Evolutionary conservation across 2,888 invertebrate species (phyloP), one percentile per base, ranked within the genome.

Genomic region (Malthinus seriepunctatus): DNA sequence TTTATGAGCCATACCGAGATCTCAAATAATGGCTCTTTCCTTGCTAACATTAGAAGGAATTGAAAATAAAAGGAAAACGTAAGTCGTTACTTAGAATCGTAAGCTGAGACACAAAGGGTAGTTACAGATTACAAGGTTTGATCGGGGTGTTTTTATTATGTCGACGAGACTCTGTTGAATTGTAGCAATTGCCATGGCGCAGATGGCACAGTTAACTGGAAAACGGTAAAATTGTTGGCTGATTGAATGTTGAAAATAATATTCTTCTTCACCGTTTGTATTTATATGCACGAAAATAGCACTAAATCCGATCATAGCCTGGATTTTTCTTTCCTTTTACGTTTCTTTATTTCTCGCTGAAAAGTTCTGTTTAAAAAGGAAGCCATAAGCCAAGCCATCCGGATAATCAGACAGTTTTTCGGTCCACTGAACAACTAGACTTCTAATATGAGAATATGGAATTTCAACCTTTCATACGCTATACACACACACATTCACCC

Each of bases 91-190:
- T 56, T 54, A 49, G 42, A 51, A 51, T 46, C 54, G 53, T 51
- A 60, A 54, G 57, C 56, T 55, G 55, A 63, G 64, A 63, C 64
- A 66, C 64, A 66, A 64, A 66, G 64, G 63, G 63, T 65, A 64
- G 63, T 66, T 66, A 63, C 63, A 62, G 66, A 66, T 66, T 64
- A 66, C 62, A 59, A 60, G 60, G 56, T 59, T 58, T 58, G 56
- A 63, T 63, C 61, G 62, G 61, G 56, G 58, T 63, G 63, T 63
- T 63, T 63, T 62, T 63, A 63, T 63, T 62, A 59, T 63, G 56
- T 52, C 56, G 45, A 53, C 60, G 56, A 56, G 60, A 56, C 56
- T 49, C 56, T 52, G 56, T 56, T 57, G 54, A 52, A 61, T 57
- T 51, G 45, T 35, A 61, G 52, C 57, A 53, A 61, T 61, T 61